These are phyloP conservation scores for Adineta ricciae DNA, from an alignment of 2,888 invertebrate genomes.

Conservation along the genomic window DNA sequence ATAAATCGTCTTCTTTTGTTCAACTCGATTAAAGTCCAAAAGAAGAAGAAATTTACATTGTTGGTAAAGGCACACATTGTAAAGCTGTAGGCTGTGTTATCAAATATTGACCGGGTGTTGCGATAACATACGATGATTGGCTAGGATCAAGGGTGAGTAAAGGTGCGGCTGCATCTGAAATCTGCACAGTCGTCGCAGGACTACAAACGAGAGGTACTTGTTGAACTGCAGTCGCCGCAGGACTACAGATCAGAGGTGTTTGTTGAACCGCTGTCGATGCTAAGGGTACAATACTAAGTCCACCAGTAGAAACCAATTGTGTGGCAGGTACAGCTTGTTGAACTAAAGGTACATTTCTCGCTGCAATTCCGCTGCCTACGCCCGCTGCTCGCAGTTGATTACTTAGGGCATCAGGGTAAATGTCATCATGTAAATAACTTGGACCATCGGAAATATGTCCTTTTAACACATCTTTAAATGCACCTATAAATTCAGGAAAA, in stretches of 20 bases:
- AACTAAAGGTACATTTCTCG: not conserved
- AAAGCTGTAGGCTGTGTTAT: conserved; percentile 17
- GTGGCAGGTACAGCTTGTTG: no score
- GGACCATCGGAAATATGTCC: not conserved
- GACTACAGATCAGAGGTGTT: not conserved
- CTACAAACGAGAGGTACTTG: not conserved
- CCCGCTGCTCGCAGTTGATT: not conserved
- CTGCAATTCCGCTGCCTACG: not conserved
- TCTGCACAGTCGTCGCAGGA: not conserved
- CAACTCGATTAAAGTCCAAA: not conserved
- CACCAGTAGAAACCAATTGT: no score
- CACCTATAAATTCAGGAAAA: conserved; percentile 21
- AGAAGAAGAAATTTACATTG: not conserved
- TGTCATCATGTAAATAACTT: not conserved
- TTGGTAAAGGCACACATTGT: conserved; percentile 18
- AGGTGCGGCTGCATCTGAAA: not conserved
- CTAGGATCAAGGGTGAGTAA: not conserved
- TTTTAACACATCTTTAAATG: conserved; percentile 17
- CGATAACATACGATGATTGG: not conserved
- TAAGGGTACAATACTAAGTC: no score
- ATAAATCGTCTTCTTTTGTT: not conserved
- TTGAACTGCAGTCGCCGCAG: not conserved
- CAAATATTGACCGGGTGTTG: not conserved
- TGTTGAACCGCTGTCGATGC: not conserved
- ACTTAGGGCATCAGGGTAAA: not conserved